Conservation (phyloP, 2,797 vertebrate genomes). For the Eupleurogrammus muticus region DNA sequence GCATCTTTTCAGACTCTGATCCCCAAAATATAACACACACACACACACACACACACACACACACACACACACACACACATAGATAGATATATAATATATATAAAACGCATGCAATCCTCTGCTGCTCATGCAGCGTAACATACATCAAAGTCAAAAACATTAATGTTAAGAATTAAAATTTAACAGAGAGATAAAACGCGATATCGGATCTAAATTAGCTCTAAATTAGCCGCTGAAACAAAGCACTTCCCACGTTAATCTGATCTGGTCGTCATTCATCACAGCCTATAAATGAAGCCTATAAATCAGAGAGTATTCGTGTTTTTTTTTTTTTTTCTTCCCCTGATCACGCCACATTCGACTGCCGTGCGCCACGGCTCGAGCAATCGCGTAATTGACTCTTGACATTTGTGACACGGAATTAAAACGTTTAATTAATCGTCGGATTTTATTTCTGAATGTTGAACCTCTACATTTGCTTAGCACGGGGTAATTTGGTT, state of each 20-base stretch:
- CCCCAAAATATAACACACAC: not conserved
- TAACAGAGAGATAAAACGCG: constrained; percentile 1
- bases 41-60: too few relatives aligned
- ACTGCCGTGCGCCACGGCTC: not conserved
- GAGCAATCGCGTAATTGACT: not conserved
- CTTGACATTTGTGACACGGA: constrained; percentile 9
- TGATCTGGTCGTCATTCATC: not conserved
- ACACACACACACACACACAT: too few relatives aligned
- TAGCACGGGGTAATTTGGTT: not conserved
- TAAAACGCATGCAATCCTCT: not conserved
- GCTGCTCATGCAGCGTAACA: not conserved
- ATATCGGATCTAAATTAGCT: not conserved
- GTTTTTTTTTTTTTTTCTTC: too few relatives aligned
- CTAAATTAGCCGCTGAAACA: not conserved
- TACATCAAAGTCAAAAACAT: not conserved
- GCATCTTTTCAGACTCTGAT: constrained; percentile 10
- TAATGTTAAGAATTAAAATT: constrained; percentile 8
- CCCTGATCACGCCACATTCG: not conserved
- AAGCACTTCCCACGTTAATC: not conserved
- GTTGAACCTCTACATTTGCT: constrained; percentile 2
- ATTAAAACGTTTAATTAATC: constrained; percentile 8
- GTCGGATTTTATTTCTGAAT: constrained; percentile 3
- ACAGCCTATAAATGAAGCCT: too few relatives aligned
- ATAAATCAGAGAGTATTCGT: not conserved
- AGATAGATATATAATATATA: too few relatives aligned